Base-by-base conservation (phyloP, 2,797 vertebrate species). In the Otolemur crassicaudatus region DNA sequence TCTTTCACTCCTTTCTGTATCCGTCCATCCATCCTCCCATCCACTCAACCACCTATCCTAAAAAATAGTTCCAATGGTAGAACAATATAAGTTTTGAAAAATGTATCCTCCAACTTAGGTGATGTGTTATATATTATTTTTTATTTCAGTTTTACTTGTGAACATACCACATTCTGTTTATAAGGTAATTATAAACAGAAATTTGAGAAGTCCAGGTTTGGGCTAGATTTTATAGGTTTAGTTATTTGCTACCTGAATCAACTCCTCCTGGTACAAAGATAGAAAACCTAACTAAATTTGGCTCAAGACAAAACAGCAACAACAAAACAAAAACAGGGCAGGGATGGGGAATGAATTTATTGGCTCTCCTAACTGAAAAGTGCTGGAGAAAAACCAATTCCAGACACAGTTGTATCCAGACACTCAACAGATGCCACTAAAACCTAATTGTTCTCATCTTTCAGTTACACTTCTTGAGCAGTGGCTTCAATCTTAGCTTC, bases 151-250 rank as follows among this genome's bases (percentile, higher is more conserved):
- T 96, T 91, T 94, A 77, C 76, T 90, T 87, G 40, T 87, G 82
- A 97, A 95, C 46, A 85, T 17, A 76, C 89, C 83, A 96, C 91
- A 94, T 65, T 75, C 93, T 87, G 63, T 90, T 95, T 87, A 75
- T 89, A 95, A 95, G 92, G n/a, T 61, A 92, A 96, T 96, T 97
- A 96, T 49, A 87, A 60, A 43, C 27, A 87, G 79, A 96, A 97
- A 85, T 94, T n/a, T 89, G 79, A 58, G 73, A 95, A 83, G 67
- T 80, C 60, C 82, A 90, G 67, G 77, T 96, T 97, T 94, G 92
- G 63, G 94, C 75, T 84, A 80, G 46, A 40, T 85, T 37, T 87
- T 87, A n/a, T 91, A 76, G 10, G 63, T 79, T 85, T 69, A 73
- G 53, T 93, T 86, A 82, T 90, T 96, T 65, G 86, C 73, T 82